Base-by-base conservation (phyloP, 2,113 vertebrate genomes). In the Excalfactoria chinensis region DNA sequence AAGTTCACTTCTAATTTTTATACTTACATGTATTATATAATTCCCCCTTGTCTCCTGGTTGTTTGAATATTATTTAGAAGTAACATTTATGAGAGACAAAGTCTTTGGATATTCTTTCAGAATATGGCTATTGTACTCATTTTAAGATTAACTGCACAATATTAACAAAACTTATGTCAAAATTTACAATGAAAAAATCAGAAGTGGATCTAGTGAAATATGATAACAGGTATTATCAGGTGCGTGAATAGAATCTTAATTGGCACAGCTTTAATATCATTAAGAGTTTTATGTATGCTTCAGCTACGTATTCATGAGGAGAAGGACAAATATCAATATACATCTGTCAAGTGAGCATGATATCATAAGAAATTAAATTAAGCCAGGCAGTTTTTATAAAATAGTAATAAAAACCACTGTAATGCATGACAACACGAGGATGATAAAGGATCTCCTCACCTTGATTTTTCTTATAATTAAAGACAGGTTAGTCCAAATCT, bases 321-420 rank as follows among this genome's bases (percentile, higher is more conserved):
- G 96, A 93, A 97, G 95, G 95, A 96, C 84, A 97, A 97, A 96
- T 96, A 97, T 84, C 96, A 96, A 91, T 93, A 97, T 86, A 95
- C 96, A 97, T 97, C 96, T 97, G 97, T 97, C 95, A 96, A 96
- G 67, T 78, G 67, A 95, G 67, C 53, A 97, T 95, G 96, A 92
- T 96, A 93, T 84, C 71, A 93, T 53, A 93, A 78, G 96, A 96
- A 85, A 88, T 97, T 96, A 95, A 97, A 97, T 93, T 86, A 96
- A 94, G 92, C 95, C 93, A 97, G 80, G 75, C 93, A 48, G 92
- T 53, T 35, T 91, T 97, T 96, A 90, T 91, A 83, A 91, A 89
- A 89, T 62, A 74, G 78, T 72, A 95, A 87, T 93, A 86, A 95
- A 95, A 95, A 79, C 43, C 44, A 86, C 72, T 94, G 76, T 68